Base-by-base conservation (phyloP, 2,113 vertebrate species). In the Mus pahari region DNA sequence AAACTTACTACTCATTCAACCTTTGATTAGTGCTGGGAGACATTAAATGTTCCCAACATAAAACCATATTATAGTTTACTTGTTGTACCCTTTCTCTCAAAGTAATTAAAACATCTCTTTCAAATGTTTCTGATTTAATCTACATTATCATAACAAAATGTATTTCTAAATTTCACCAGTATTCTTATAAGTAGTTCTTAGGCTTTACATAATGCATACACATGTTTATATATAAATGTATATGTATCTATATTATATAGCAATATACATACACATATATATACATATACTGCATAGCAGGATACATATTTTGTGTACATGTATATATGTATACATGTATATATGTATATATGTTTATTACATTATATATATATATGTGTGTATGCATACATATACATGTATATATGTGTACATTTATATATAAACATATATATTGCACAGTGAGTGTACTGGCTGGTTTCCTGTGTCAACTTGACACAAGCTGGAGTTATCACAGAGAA, bases 41-140 rank as follows among this genome's bases (percentile, higher is more conserved):
- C 74, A 55, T 31, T 87, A 7, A 90, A 45, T 88, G 7, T 86
- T 12, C 28, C 22, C n/a, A 73, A 7, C 4, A 28, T 55, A 66
- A 96, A 74, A 0, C 4, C 39, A 78, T 4, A 77, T 12, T 36
- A 53, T 33, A 88, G 48, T 33, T 95, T 88, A 48, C 66, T 86
- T 31, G 64, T 75, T 16, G 74, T 93, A 77, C 86, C 64, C 92
- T 96, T 93, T 86, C 26, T 83, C 36, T 79, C 86, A 95, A 91
- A 83, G 86, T 73, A 71, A 33, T 86, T 83, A 70, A 89, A 82
- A 89, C 31, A 8, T 64, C 39, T 77, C 5, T 91, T 66, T 75
- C 79, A 12, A 84, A 62, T 64, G 8, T 90, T 95, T 82, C 58
- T 93, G 50, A 13, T 36, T 81, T 73, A 81, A 86, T 84, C 3